Conservation (phyloP, 2,888 invertebrate species). For the Ophioninae sp. region DNA sequence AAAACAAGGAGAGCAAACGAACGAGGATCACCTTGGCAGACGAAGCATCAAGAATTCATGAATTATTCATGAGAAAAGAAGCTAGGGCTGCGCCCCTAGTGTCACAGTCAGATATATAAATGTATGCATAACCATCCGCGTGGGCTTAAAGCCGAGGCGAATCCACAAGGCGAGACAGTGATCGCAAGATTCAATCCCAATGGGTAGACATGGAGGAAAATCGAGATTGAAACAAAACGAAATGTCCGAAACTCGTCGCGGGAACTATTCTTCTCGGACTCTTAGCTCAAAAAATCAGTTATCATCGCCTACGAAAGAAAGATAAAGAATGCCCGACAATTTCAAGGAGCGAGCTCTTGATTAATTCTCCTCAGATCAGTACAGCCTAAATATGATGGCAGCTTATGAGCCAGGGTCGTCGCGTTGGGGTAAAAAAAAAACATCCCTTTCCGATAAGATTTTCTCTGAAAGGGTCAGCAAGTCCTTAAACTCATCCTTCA, state of each 20-base stretch:
- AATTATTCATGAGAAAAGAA: conserved; percentile 42
- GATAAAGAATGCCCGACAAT: conserved; percentile 40
- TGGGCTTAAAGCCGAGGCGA: conserved; percentile 3
- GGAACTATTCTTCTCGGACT: conserved; percentile 22
- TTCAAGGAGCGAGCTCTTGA: conserved; percentile 19
- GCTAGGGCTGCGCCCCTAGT: conserved; percentile 11
- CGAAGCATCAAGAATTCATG: conserved; percentile 46
- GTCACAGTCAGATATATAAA: conserved; percentile 32
- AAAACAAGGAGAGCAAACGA: not conserved
- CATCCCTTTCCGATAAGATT: not conserved
- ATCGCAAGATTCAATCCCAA: conserved; percentile 16
- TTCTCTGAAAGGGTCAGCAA: not conserved
- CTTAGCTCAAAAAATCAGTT: conserved; percentile 1
- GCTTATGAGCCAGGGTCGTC: conserved; percentile 31
- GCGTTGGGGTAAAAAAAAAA: conserved; percentile 9
- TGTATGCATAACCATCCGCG: conserved; percentile 1
- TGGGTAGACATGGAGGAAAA: conserved; percentile 5
- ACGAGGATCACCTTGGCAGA: conserved; percentile 17
- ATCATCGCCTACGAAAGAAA: conserved; percentile 1
- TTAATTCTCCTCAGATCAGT: conserved; percentile 50
- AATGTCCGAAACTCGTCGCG: conserved; percentile 41
- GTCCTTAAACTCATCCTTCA: not conserved
- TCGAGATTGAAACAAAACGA: conserved; percentile 36
- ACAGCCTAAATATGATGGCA: conserved; percentile 21
- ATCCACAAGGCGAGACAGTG: conserved; percentile 6